Conservation (phyloP, 2,113 vertebrate genomes). For the Channa argus region DNA sequence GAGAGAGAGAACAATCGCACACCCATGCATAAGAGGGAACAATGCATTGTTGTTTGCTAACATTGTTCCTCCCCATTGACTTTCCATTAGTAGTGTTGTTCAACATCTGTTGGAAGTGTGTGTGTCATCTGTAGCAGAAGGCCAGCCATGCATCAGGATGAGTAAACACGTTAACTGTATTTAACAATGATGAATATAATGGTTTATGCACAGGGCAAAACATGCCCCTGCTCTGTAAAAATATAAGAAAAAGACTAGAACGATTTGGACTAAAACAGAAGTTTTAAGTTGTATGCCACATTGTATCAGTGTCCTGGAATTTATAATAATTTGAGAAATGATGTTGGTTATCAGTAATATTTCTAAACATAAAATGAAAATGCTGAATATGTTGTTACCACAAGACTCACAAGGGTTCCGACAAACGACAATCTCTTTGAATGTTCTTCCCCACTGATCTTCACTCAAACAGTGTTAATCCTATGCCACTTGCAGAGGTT, state of each 20-base stretch:
- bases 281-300: not conserved
- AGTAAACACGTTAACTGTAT: slow-evolving; percentile 64
- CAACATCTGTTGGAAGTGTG: slow-evolving; percentile 79
- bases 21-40: slow-evolving; percentile 60
- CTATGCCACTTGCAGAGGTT: slow-evolving; percentile 38
- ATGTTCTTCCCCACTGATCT: slow-evolving; percentile 22
- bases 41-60: slow-evolving; percentile 77
- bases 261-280: no score
- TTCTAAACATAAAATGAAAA: not conserved
- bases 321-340: not conserved
- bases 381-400: not conserved
- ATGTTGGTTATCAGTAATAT: not conserved
- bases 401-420: slow-evolving; percentile 4
- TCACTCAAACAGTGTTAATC: slow-evolving; percentile 55
- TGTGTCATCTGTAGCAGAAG: slow-evolving; percentile 67
- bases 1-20: slow-evolving; percentile 27
- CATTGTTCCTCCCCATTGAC: slow-evolving; percentile 81
- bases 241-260: not conserved
- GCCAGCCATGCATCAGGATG: slow-evolving; percentile 72
- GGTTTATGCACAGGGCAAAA: slow-evolving; percentile 21
- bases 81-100: slow-evolving; percentile 82
- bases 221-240: slow-evolving; percentile 23
- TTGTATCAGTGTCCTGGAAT: not conserved
- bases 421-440: not conserved
- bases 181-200: slow-evolving; percentile 79